These are phyloP conservation scores for Austrolebias charrua DNA, from an alignment of 2,797 vertebrate genomes.

Conservation along the genomic window DNA sequence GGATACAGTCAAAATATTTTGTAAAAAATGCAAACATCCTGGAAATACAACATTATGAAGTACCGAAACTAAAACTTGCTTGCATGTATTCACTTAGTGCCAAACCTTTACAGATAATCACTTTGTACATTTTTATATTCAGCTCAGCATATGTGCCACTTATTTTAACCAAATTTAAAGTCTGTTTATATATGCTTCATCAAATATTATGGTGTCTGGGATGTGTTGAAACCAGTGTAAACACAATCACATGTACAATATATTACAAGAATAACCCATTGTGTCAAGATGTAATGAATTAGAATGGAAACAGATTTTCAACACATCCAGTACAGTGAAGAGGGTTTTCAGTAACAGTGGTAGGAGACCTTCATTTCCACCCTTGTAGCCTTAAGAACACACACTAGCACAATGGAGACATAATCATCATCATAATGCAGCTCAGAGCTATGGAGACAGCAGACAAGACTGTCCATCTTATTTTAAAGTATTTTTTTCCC, in stretches of 20 bases:
- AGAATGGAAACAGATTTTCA: conserved; percentile 9
- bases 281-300: not conserved
- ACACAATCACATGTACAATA: not conserved
- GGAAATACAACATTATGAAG: not conserved
- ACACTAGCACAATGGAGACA: conserved; percentile 59
- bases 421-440: no score
- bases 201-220: no score
- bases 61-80: no score
- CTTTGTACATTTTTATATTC: no score
- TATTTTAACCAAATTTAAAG: no score
- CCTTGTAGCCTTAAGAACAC: conserved; percentile 47
- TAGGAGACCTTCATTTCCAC: conserved; percentile 41
- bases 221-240: conserved; percentile 9
- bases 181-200: no score
- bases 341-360: conserved; percentile 29
- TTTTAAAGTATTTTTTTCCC: conserved; percentile 63
- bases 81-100: no score
- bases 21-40: no score
- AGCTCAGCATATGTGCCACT: no score
- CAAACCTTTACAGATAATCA: no score
- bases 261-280: not conserved
- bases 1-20: no score
- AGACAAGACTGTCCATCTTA: conserved; percentile 63
- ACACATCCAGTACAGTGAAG: conserved; percentile 4
- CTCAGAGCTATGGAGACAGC: conserved; percentile 52